These are phyloP conservation scores for Odiellus spinosus DNA, from an alignment of 2,888 invertebrate genomes.

Conservation along the genomic window DNA sequence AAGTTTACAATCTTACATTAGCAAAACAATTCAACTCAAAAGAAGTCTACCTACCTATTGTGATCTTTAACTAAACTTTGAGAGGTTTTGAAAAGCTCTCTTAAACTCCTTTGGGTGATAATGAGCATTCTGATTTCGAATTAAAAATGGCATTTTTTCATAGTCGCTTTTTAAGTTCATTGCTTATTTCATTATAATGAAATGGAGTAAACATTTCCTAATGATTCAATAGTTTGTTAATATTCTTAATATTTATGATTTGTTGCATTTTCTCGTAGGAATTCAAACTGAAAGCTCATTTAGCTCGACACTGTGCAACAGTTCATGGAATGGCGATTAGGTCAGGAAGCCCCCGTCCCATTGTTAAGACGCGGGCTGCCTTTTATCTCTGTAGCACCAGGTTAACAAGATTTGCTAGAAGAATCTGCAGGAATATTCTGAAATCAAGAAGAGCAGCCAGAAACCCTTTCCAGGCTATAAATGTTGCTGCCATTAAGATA, in stretches of 20 bases:
- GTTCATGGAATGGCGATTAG: conserved; percentile 61
- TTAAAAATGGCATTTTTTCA: too few relatives aligned
- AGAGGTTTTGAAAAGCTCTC: too few relatives aligned
- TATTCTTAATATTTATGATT: not conserved
- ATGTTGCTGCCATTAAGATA: conserved; percentile 55
- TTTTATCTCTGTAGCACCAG: conserved; percentile 87
- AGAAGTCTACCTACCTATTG: too few relatives aligned
- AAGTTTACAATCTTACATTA: too few relatives aligned
- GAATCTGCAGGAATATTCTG: conserved; percentile 48
- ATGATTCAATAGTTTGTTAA: too few relatives aligned
- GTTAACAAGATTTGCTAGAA: conserved; percentile 71
- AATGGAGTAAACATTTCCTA: too few relatives aligned
- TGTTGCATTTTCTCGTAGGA: conserved; percentile 38
- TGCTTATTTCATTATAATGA: too few relatives aligned
- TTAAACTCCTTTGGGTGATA: too few relatives aligned
- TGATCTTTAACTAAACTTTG: too few relatives aligned
- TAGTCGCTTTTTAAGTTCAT: too few relatives aligned
- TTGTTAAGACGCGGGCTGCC: conserved; percentile 92
- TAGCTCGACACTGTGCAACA: conserved; percentile 82
- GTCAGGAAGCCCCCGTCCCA: conserved; percentile 54
- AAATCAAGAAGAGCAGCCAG: conserved; percentile 71
- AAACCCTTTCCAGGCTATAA: conserved; percentile 52
- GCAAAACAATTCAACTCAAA: too few relatives aligned
- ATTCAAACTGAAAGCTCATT: conserved; percentile 85
- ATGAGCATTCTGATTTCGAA: too few relatives aligned